phyloP scores from a whole-genome alignment of 2,888 invertebrate species.

The Lasioglossum marginatum region DNA sequence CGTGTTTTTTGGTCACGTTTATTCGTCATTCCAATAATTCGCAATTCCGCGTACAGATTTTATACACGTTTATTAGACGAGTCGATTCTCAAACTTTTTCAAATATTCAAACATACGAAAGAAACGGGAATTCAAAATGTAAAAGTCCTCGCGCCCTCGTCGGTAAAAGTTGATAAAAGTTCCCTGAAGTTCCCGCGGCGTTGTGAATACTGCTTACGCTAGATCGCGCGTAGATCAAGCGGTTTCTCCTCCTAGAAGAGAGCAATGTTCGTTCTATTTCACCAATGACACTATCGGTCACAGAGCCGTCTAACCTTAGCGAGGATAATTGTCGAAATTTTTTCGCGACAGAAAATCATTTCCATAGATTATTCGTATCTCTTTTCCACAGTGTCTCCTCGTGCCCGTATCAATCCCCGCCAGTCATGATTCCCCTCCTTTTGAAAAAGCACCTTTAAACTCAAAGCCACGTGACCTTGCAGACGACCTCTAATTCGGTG shows the following conservation, averaged over 20 bases:
- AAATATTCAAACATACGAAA: neutral
- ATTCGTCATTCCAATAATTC: constrained; percentile 19
- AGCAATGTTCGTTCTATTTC: constrained; percentile 29
- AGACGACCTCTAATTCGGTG: constrained; percentile 80
- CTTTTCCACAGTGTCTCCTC: neutral
- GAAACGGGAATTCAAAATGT: neutral
- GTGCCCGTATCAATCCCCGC: neutral
- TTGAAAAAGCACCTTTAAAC: constrained; percentile 44
- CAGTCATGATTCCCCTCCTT: constrained; percentile 20
- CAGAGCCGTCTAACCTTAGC: constrained; percentile 27
- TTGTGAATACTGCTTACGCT: constrained; percentile 14
- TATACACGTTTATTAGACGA: neutral
- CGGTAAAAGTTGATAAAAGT: constrained; percentile 16
- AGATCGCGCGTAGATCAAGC: constrained; percentile 20
- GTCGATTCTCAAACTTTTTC: neutral
- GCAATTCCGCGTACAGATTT: neutral
- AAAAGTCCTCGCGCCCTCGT: neutral
- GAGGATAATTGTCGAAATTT: constrained; percentile 12
- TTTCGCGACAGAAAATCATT: neutral
- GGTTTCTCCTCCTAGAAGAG: constrained; percentile 15
- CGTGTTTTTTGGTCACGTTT: neutral
- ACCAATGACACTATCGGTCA: constrained; percentile 38
- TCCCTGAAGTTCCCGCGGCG: too few species aligned
- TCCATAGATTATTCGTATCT: constrained; percentile 13
- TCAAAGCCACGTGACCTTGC: constrained; percentile 81